These are phyloP conservation scores for Odontocolon sp. DNA, from an alignment of 2,888 invertebrate species.

Conservation along the genomic window DNA sequence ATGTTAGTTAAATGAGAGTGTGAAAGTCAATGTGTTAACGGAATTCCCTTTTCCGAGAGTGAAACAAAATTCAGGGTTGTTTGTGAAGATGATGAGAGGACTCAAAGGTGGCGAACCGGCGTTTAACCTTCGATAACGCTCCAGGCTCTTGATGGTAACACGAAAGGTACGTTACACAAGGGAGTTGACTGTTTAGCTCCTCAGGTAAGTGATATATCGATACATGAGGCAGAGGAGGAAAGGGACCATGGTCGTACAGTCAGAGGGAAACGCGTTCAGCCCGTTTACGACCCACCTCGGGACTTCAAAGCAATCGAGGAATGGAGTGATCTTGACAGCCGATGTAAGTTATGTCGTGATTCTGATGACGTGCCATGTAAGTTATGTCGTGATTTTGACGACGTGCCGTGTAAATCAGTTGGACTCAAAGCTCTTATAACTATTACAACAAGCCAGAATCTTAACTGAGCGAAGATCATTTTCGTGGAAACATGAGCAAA, in stretches of 20 bases:
- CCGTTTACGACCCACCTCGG: background rate
- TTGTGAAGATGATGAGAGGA: background rate
- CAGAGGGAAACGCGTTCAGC: constrained; percentile 51
- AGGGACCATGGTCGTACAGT: constrained; percentile 41
- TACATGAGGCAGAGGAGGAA: constrained; percentile 41
- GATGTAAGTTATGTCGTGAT: constrained; percentile 64
- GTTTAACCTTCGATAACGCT: constrained; percentile 68
- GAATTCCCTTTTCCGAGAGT: too few relatives aligned
- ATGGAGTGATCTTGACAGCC: constrained; percentile 61
- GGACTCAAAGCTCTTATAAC: background rate
- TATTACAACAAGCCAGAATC: background rate
- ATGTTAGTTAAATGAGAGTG: too few relatives aligned
- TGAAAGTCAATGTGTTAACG: too few relatives aligned
- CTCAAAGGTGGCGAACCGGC: constrained; percentile 30
- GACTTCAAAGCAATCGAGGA: constrained; percentile 67
- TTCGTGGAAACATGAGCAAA: background rate
- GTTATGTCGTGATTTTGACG: constrained; percentile 58
- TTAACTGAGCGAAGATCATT: background rate
- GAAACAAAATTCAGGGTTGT: too few relatives aligned
- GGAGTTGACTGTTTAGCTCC: constrained; percentile 61
- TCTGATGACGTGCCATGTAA: constrained; percentile 51
- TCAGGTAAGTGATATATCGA: constrained; percentile 70
- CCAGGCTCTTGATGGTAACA: constrained; percentile 51
- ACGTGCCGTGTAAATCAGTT: constrained; percentile 22
- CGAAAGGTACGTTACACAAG: constrained; percentile 53